These are phyloP conservation scores for Coelopa frigida DNA, from an alignment of 1,140 invertebrate genomes.

Conservation along the genomic window DNA sequence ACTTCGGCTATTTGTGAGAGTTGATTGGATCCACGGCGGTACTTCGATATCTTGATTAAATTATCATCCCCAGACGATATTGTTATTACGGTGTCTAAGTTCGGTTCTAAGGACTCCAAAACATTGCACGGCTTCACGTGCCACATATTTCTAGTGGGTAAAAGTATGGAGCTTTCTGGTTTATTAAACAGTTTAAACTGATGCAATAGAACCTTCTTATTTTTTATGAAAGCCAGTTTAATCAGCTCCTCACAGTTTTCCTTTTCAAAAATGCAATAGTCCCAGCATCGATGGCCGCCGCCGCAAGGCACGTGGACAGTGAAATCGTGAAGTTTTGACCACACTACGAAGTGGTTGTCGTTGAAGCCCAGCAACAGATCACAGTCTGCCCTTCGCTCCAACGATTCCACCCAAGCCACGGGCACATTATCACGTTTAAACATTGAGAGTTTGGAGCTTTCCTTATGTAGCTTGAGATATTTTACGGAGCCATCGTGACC, in stretches of 20 bases:
- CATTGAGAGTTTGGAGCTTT: background rate
- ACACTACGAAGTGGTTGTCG: conserved; percentile 35
- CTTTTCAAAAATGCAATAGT: conserved; percentile 19
- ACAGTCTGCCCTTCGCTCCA: conserved; percentile 11
- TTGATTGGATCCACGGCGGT: background rate
- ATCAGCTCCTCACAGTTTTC: conserved; percentile 7
- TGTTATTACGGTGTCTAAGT: background rate
- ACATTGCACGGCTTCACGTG: conserved; percentile 30
- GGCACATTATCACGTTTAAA: conserved; percentile 18
- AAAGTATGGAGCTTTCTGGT: background rate
- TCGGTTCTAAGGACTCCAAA: conserved; percentile 14
- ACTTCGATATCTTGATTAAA: conserved; percentile 26
- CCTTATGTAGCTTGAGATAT: conserved; percentile 14
- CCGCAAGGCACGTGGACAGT: conserved; percentile 31
- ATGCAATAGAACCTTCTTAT: conserved; percentile 24
- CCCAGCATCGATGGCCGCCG: conserved; percentile 39
- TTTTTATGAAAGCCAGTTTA: conserved; percentile 25
- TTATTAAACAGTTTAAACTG: conserved; percentile 12
- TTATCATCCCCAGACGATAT: conserved; percentile 41
- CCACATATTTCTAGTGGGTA: conserved; percentile 21
- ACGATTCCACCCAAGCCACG: conserved; percentile 25
- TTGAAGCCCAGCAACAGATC: conserved; percentile 32
- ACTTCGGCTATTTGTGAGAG: conserved; percentile 19
- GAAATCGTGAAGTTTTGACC: conserved; percentile 26
- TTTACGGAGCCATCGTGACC: conserved; percentile 32